Evolutionary conservation across 2,797 vertebrate genomes (phyloP), one percentile per base, ranked within the genome.

Genomic region (Balearica regulorum): DNA sequence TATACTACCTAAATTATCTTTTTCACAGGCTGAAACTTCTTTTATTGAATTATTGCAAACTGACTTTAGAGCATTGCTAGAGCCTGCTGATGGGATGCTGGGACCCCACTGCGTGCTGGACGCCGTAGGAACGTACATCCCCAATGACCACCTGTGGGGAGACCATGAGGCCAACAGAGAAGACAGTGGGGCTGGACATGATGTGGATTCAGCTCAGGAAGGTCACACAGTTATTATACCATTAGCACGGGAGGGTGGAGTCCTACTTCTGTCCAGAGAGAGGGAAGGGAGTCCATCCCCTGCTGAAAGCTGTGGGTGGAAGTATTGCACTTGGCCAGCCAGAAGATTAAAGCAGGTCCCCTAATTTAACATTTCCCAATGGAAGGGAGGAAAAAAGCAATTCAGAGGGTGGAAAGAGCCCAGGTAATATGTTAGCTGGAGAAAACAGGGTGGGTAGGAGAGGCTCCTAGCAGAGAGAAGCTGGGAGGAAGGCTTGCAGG

Each of bases 291-390:
- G 78, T 84, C 75, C 92, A 46, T 57, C 29, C 71, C 91, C 92
- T 91, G 94, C 94, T 65, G 89, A 91, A 93, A 91, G 48, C 89
- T n/a, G 57, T 64, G 89, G 91, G 96, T 73, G 87, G 87, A 93
- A 4, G 0, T 93, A 70, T 91, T 94, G 84, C 82, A 85, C 78
- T 92, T 95, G 92, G 89, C 94, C 53, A 35, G 84, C 13, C 64
- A 26, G 64, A 35, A 48, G 64, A 87, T 71, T 69, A 90, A 83
- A 88, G 94, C 87, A 91, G 43, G 64, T 73, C 79, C 54, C 79
- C 46, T 80, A 62, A 77, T 39, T 92, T 83, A 82, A 72, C 62
- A 14, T 79, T 89, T 95, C 87, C 91, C 91, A 94, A 70, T 39
- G 80, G 73, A 86, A 89, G 39, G n/a, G 65, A 87, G 60, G 57